Conservation (phyloP, 1,140 invertebrate species). For the Apolygus lucorum region DNA sequence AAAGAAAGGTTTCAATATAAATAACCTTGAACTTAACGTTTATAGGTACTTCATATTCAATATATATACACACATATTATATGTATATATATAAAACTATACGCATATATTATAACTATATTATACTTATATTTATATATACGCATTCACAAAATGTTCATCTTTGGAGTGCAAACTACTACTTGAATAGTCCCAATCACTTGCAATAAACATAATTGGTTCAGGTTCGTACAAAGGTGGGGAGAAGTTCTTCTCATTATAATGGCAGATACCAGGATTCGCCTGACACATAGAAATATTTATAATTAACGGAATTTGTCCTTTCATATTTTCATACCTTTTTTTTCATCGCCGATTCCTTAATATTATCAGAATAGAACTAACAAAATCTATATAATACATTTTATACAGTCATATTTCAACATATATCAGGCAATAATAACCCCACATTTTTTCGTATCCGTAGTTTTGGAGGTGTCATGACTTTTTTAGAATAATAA, state of each 20-base stretch:
- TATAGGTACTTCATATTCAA: neutral
- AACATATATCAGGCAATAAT: neutral
- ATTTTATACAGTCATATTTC: neutral
- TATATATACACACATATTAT: constrained; percentile 9
- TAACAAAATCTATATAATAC: neutral
- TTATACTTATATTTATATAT: constrained; percentile 20
- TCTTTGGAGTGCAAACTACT: constrained; percentile 25
- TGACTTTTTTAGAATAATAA: too few relatives aligned
- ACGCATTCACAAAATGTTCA: constrained; percentile 22
- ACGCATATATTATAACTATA: constrained; percentile 16
- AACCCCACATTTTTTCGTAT: neutral
- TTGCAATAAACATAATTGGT: constrained; percentile 9
- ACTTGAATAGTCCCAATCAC: constrained; percentile 23
- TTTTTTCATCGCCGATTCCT: neutral
- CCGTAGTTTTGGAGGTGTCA: neutral
- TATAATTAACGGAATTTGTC: neutral
- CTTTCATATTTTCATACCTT: neutral
- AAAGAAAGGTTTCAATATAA: constrained; percentile 20
- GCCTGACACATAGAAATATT: neutral
- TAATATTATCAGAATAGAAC: neutral
- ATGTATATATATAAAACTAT: constrained; percentile 21
- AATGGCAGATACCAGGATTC: neutral
- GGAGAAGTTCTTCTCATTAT: neutral
- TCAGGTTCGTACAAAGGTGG: constrained; percentile 13
- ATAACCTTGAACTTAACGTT: constrained; percentile 22